Evolutionary conservation across 1,140 invertebrate genomes (phyloP).

Genomic region (Drosophila mojavensis): DNA sequence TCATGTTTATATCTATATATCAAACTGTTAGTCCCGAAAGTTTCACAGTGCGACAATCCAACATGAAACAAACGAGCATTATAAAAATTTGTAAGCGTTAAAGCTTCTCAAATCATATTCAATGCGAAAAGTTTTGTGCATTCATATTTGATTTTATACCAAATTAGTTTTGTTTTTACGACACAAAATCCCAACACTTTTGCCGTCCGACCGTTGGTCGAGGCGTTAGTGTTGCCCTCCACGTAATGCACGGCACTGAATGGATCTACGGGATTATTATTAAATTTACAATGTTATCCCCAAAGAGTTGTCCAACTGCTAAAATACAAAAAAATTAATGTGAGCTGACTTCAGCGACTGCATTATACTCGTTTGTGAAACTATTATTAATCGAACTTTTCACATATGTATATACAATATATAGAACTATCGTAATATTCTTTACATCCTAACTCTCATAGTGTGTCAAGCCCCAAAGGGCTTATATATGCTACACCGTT

Average conservation of each 20-base stretch:
- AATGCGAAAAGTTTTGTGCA: slow-evolving; percentile 36
- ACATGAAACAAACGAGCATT: slow-evolving; percentile 13
- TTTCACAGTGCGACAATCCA: slow-evolving; percentile 1
- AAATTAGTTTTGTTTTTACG: slow-evolving; percentile 72
- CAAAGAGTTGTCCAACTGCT: slow-evolving; percentile 55
- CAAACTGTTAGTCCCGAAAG: slow-evolving; percentile 22
- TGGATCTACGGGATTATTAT: slow-evolving; percentile 56
- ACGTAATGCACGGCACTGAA: slow-evolving; percentile 16
- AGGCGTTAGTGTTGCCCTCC: slow-evolving; percentile 15
- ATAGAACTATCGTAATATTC: too few species aligned
- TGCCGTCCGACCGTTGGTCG: neutral
- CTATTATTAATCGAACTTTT: too few species aligned
- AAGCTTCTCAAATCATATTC: slow-evolving; percentile 54
- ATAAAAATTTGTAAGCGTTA: slow-evolving; percentile 46
- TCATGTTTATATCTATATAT: neutral
- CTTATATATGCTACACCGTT: too few species aligned
- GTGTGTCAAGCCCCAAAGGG: too few species aligned
- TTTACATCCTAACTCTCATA: too few species aligned
- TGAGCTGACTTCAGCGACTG: too few species aligned
- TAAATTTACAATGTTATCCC: slow-evolving; percentile 79
- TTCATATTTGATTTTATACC: slow-evolving; percentile 66
- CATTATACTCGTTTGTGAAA: too few species aligned
- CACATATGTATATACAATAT: too few species aligned
- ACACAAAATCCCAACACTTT: slow-evolving; percentile 38
- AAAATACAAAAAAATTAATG: too few species aligned